These are phyloP conservation scores for Leptopilina syphax DNA, from an alignment of 2,888 invertebrate species.

Conservation along the genomic window DNA sequence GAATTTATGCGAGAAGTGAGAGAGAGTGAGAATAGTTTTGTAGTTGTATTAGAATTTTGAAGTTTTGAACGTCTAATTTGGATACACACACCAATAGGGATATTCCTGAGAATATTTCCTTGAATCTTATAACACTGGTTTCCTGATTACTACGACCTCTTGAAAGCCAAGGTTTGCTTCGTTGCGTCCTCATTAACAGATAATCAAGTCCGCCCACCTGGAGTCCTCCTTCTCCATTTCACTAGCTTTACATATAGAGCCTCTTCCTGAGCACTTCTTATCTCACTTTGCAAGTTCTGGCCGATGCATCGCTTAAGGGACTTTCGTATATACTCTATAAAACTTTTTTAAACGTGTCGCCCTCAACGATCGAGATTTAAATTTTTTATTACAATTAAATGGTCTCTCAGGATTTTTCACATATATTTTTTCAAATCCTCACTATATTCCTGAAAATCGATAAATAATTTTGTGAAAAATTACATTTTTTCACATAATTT, in stretches of 20 bases:
- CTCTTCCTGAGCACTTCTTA: slow-evolving; percentile 29
- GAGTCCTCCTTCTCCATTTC: slow-evolving; percentile 12
- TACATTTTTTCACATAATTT: no score
- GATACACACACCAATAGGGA: background rate
- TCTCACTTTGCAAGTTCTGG: slow-evolving; percentile 25
- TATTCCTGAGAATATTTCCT: background rate
- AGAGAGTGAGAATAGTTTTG: no score
- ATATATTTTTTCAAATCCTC: background rate
- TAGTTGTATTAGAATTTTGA: background rate
- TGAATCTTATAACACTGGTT: slow-evolving; percentile 19
- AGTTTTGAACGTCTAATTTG: background rate
- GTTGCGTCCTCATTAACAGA: slow-evolving; percentile 32
- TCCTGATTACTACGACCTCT: slow-evolving; percentile 29
- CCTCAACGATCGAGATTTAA: slow-evolving; percentile 18
- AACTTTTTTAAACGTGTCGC: slow-evolving; percentile 23
- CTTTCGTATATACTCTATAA: slow-evolving; percentile 31
- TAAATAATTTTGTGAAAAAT: no score
- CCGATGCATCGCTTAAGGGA: slow-evolving; percentile 23
- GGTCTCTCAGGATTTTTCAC: background rate
- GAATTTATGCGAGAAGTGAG: no score
- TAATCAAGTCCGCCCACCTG: slow-evolving; percentile 36
- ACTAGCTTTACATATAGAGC: slow-evolving; percentile 23
- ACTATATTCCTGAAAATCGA: no score
- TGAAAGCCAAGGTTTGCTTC: slow-evolving; percentile 23
- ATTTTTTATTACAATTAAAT: background rate